Conservation (phyloP, 2,113 vertebrate genomes). For the Neodontobutis hainanensis region DNA sequence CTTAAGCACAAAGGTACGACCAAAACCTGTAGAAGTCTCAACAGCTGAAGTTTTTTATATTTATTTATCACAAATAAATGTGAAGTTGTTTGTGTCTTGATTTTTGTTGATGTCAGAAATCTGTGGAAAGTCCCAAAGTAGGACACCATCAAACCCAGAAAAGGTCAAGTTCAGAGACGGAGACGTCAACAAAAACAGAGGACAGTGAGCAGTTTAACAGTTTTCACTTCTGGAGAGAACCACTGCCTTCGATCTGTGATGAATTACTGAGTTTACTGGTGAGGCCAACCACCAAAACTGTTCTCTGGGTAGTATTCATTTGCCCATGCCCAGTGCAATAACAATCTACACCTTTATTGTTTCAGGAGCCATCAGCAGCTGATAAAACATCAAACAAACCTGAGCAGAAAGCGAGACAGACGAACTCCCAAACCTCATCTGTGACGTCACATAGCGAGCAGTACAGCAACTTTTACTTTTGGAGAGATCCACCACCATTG, state of each 20-base stretch:
- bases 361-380: constrained; percentile 8
- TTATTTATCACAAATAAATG: too few relatives aligned
- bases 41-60: too few relatives aligned
- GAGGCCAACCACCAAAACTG: constrained; percentile 39
- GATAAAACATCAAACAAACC: neutral
- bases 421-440: neutral
- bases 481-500: constrained; percentile 83
- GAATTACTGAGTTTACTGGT: constrained; percentile 86
- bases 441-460: constrained; percentile 21
- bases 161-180: constrained; percentile 2
- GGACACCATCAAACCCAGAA: neutral
- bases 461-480: constrained; percentile 88
- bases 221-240: constrained; percentile 88
- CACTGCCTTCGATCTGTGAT: constrained; percentile 81
- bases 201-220: constrained; percentile 75
- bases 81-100: neutral
- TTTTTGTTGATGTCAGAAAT: constrained; percentile 21
- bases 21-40: too few relatives aligned
- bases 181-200: neutral
- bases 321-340: neutral
- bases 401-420: constrained; percentile 7
- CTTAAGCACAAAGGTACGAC: too few relatives aligned
- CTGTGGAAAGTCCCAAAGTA: neutral
- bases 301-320: too few relatives aligned
- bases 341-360: neutral